Evolutionary conservation across 1,140 invertebrate species (phyloP), one percentile per base, ranked within the genome.

Genomic region (Brachionus koreanus): DNA sequence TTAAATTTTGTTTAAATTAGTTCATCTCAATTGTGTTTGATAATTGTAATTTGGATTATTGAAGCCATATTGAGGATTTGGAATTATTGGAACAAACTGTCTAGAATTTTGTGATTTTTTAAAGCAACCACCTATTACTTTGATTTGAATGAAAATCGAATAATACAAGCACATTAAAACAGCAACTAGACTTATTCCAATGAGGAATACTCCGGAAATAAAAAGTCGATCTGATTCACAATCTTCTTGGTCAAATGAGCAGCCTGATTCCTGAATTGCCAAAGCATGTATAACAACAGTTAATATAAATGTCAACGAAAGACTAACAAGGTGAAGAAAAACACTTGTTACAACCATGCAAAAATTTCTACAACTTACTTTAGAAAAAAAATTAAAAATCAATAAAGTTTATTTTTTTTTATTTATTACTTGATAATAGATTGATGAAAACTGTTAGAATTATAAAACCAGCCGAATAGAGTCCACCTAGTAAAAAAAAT

Each of bases 321-420:
- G 25, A 46, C 39, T 74, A 0, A 74, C 1, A 10, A 46, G 16
- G 19, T 74, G 69, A 74, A 74, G 25, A 19, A 74, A 10, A 74
- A 74, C 42, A 25, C 19, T 74, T 46, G 69, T 49, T 12, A 74
- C 13, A 12, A 74, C 23, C 19, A 74, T 46, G 29, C 69, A 74
- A 74, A 46, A 74, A 29, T 74, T 74, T 25, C 69, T 43, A 46
- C 69, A 74, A 25, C 69, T 74, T 25, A 74, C 69, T 74, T 74
- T 10, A 74, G 12, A 29, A 13, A 43, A 19, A 46, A 74, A 43
- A 25, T 5, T 49, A 23, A 25, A n/a, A 74, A 46, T 25, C 0
- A 12, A 46, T 12, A 25, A 25, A 13, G 0, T 25, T 25, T 12
- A 35, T 25, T 74, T 25, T 25, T 0, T 12, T 19, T 74, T 46